phyloP scores from a whole-genome alignment of 2,888 invertebrate genomes.

The Lycocerus yunnanus region DNA sequence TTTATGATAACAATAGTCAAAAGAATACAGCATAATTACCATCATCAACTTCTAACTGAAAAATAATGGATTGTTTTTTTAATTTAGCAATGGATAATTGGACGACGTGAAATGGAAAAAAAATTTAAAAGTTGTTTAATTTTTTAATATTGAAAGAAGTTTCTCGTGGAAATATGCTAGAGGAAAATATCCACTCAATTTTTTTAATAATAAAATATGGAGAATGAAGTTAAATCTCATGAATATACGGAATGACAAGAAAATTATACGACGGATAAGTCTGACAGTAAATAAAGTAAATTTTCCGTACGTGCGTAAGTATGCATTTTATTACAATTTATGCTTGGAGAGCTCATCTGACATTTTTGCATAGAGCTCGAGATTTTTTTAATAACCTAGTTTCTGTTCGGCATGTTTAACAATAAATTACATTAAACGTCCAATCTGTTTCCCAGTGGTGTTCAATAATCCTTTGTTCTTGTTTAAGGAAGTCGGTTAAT shows the following conservation, averaged over 20 bases:
- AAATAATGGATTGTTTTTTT: not conserved
- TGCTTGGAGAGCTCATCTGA: not conserved
- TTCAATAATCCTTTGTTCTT: slow-evolving; percentile 1
- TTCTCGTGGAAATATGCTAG: not conserved
- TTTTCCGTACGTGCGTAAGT: not conserved
- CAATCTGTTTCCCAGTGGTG: not conserved
- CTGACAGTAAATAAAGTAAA: not conserved
- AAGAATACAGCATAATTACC: not conserved
- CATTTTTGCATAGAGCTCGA: not conserved
- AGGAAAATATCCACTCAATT: not conserved
- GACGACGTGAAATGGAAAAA: too few relatives aligned
- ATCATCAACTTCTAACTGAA: not conserved
- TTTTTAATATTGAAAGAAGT: not conserved
- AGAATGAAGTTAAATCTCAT: not conserved
- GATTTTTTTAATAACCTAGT: not conserved
- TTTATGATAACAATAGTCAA: not conserved
- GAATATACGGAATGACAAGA: not conserved
- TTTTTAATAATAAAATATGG: not conserved
- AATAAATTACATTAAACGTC: not conserved
- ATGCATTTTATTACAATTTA: not conserved
- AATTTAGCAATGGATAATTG: too few relatives aligned
- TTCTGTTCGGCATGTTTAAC: not conserved
- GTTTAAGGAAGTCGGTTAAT: slow-evolving; percentile 1
- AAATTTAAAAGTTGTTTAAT: too few relatives aligned
- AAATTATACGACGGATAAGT: not conserved